Percentiles rank a stretch among this genome's conserved stretches.
phyloP scores from a whole-genome alignment of 2,888 invertebrate species.

The Nipponacmea schrenckii region DNA sequence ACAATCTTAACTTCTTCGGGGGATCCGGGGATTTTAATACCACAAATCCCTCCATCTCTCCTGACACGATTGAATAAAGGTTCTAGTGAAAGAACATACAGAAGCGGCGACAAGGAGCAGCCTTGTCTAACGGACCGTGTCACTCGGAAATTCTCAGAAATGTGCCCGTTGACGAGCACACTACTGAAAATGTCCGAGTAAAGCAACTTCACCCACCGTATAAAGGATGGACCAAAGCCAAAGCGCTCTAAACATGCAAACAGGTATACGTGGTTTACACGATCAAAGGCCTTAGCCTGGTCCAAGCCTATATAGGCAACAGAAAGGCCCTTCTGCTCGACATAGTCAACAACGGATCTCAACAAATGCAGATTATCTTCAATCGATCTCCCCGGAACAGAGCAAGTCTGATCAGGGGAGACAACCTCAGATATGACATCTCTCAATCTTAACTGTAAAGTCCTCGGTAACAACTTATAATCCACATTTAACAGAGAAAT shows the following conservation, averaged over 20 bases:
- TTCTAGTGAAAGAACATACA: not conserved
- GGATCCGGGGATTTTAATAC: not conserved
- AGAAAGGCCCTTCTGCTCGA: slow-evolving; percentile 32
- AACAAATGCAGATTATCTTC: slow-evolving; percentile 37
- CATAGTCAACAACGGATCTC: slow-evolving; percentile 34
- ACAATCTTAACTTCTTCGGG: slow-evolving; percentile 1
- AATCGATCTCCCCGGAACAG: too few relatives aligned
- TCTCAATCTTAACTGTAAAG: slow-evolving; percentile 31
- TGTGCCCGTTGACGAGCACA: slow-evolving; percentile 32
- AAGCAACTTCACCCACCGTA: slow-evolving; percentile 36
- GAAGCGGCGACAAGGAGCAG: not conserved
- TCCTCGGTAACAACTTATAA: slow-evolving; percentile 38
- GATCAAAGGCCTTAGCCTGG: too few relatives aligned
- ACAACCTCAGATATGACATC: slow-evolving; percentile 30
- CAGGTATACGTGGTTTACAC: slow-evolving; percentile 32
- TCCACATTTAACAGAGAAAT: too few relatives aligned
- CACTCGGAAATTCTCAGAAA: slow-evolving; percentile 18
- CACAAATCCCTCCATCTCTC: not conserved
- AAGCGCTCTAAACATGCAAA: slow-evolving; percentile 31
- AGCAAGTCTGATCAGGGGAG: slow-evolving; percentile 29
- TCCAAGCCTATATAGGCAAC: slow-evolving; percentile 36
- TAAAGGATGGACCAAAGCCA: slow-evolving; percentile 36
- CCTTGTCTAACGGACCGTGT: not conserved
- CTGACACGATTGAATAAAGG: not conserved
- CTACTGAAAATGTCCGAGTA: slow-evolving; percentile 33